These are phyloP conservation scores for Ligdia adustata DNA, from an alignment of 2,888 invertebrate species.

Conservation along the genomic window DNA sequence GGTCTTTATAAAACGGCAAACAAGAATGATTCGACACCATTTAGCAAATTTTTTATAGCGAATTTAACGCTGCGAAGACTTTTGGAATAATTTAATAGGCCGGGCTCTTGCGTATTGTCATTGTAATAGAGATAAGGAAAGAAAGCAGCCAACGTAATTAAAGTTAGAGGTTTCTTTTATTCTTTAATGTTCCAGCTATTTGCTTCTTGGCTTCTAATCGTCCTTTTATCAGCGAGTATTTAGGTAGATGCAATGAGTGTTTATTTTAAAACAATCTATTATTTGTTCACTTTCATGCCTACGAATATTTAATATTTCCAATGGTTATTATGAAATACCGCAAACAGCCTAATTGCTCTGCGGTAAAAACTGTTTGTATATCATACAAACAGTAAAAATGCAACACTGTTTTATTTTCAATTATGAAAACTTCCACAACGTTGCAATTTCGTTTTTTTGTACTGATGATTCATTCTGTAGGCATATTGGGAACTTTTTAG, in stretches of 20 bases:
- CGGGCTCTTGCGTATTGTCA: slow-evolving; percentile 71
- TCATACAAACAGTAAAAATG: slow-evolving; percentile 41
- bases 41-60: slow-evolving; percentile 51
- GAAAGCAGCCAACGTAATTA: slow-evolving; percentile 72
- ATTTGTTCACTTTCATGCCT: no score
- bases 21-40: slow-evolving; percentile 65
- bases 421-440: slow-evolving; percentile 36
- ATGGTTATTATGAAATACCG: background rate
- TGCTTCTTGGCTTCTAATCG: slow-evolving; percentile 50
- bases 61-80: slow-evolving; percentile 38
- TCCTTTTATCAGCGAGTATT: slow-evolving; percentile 35
- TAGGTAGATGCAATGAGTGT: no score
- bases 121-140: slow-evolving; percentile 75
- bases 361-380: slow-evolving; percentile 36
- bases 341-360: slow-evolving; percentile 12
- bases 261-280: no score
- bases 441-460: slow-evolving; percentile 38
- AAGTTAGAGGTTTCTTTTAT: slow-evolving; percentile 63
- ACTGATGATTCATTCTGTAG: slow-evolving; percentile 3
- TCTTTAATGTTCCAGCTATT: slow-evolving; percentile 62
- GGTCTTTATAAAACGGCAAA: slow-evolving; percentile 49
- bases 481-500: background rate
- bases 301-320: no score
- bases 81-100: slow-evolving; percentile 70
- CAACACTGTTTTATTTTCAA: slow-evolving; percentile 38